Conservation (phyloP, 2,113 vertebrate species). For the Antidorcas marsupialis region DNA sequence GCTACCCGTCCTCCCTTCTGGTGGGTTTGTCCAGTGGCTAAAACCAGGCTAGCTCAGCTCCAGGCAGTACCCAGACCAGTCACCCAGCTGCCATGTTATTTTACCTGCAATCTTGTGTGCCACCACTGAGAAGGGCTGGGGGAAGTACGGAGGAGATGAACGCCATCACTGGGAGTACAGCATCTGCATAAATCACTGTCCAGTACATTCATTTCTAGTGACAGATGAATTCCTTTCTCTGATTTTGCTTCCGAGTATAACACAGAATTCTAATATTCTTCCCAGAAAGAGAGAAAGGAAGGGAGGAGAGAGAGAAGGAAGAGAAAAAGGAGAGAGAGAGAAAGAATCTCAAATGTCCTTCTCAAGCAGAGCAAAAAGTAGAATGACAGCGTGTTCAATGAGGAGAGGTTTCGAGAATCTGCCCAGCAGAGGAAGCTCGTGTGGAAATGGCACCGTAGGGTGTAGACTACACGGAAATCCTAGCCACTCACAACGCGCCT, state of each 20-base stretch:
- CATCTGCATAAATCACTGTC: slow-evolving; percentile 83
- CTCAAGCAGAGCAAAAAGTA: slow-evolving; percentile 19
- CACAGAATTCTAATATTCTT: slow-evolving; percentile 77
- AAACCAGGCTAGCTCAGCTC: background rate
- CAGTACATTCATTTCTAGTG: slow-evolving; percentile 79
- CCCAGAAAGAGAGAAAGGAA: background rate
- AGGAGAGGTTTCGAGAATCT: background rate
- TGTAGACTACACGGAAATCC: background rate
- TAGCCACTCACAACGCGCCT: background rate
- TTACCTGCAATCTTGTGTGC: slow-evolving; percentile 65
- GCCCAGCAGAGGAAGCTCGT: background rate
- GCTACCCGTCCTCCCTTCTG: background rate
- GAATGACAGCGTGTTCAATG: background rate
- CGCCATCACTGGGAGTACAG: slow-evolving; percentile 65
- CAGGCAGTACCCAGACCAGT: background rate
- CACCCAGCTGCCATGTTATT: slow-evolving; percentile 49
- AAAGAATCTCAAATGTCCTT: slow-evolving; percentile 30
- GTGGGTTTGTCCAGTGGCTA: background rate
- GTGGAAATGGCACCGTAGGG: background rate
- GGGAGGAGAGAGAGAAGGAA: no score
- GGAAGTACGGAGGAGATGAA: slow-evolving; percentile 68
- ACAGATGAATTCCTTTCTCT: slow-evolving; percentile 82
- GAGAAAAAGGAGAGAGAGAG: background rate
- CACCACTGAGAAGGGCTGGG: slow-evolving; percentile 52
- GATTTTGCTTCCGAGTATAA: slow-evolving; percentile 77